phyloP scores from a whole-genome alignment of 2,797 vertebrate species.

The Hypotaenidia philippensis region DNA sequence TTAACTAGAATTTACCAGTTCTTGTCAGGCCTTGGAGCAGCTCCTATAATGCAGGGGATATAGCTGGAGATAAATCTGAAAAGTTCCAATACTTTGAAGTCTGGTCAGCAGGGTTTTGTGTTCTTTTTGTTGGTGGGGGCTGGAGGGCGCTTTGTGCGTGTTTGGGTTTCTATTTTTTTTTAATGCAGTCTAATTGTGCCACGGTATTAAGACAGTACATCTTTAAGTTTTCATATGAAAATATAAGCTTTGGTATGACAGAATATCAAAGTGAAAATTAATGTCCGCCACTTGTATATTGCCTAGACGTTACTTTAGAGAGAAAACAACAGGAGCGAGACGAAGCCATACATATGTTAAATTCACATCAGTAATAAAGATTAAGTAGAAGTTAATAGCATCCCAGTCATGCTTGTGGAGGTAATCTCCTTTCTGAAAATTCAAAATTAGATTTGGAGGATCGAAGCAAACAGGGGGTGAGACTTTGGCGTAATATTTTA shows the following conservation, averaged over 20 bases:
- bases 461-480: conserved; percentile 98
- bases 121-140: not conserved
- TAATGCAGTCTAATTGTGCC: not conserved
- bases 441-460: conserved; percentile 98
- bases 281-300: conserved; percentile 73
- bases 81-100: not conserved
- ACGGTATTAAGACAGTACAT: not conserved
- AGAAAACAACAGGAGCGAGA: conserved; percentile 83
- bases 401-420: conserved; percentile 96
- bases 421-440: conserved; percentile 99
- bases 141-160: not conserved
- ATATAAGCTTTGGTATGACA: conserved; percentile 51
- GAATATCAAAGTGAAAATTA: conserved; percentile 77
- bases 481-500: conserved; percentile 99
- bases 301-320: conserved; percentile 77
- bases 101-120: not conserved
- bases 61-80: not conserved
- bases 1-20: not conserved
- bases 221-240: conserved; percentile 53
- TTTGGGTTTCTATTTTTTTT: not conserved
- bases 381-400: conserved; percentile 98
- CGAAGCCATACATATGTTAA: conserved; percentile 95
- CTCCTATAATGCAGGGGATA: not conserved
- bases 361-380: conserved; percentile 96
- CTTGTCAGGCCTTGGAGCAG: not conserved